Percentiles rank a stretch among this genome's conserved stretches.
These are phyloP conservation scores for Petrophora chlorosata DNA, from an alignment of 2,888 invertebrate genomes.

Conservation along the genomic window DNA sequence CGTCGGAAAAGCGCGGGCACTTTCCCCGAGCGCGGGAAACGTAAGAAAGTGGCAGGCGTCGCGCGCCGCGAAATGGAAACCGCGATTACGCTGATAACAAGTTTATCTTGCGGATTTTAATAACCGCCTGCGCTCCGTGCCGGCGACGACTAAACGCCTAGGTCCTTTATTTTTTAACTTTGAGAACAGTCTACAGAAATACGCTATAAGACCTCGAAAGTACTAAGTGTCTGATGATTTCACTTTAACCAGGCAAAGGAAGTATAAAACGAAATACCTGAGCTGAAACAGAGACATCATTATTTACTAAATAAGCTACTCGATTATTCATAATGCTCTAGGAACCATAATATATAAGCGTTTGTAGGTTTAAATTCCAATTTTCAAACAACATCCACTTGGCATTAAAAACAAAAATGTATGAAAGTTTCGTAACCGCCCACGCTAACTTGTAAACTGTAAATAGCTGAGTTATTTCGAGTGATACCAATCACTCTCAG, in stretches of 20 bases:
- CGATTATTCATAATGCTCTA: no score
- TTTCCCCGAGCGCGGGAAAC: conserved; percentile 81
- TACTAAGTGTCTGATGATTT: no score
- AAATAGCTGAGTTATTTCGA: conserved; percentile 22
- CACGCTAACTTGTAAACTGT: conserved; percentile 21
- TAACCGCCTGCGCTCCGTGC: conserved; percentile 40
- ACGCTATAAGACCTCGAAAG: background rate
- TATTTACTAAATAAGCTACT: no score
- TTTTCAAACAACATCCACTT: background rate
- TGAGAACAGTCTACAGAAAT: background rate
- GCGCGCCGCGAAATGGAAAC: conserved; percentile 78
- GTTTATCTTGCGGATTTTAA: conserved; percentile 59
- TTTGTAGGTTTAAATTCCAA: background rate
- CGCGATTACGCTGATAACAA: conserved; percentile 75
- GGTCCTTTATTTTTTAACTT: background rate
- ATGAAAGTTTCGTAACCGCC: conserved; percentile 23
- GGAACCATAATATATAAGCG: conserved; percentile 8
- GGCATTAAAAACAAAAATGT: conserved; percentile 8
- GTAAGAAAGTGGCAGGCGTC: conserved; percentile 72
- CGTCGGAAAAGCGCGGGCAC: conserved; percentile 80
- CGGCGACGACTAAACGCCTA: conserved; percentile 16
- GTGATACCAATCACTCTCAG: conserved; percentile 10
- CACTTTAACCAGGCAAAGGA: no score
- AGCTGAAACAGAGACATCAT: no score
- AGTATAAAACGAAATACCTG: no score